Base-by-base conservation (phyloP, 2,888 invertebrate genomes). In the Perdita meconis region DNA sequence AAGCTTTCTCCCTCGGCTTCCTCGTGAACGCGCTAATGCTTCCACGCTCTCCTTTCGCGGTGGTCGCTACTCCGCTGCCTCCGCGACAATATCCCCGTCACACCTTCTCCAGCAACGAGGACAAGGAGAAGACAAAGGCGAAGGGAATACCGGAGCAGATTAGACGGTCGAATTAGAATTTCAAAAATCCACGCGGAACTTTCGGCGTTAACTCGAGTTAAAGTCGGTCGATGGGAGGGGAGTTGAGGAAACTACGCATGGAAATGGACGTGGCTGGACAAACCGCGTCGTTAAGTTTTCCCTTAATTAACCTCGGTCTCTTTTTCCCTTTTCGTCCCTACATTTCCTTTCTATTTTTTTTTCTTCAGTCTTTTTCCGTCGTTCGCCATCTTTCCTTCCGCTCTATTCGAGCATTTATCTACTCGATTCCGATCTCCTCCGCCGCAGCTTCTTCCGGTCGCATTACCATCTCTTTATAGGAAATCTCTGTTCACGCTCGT, bases 281-380 rank as follows among this genome's bases (percentile, higher is more conserved):
- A 83, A 82, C 81, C 76, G 64, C 79, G 78, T 87, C 86, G 86
- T 87, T 87, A 86, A 86, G 81, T 85, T 85, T 78, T 85, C 83
- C 80, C 85, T 87, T 87, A 87, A 87, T 75, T 75, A 73, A 76
- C 59, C 69, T 34, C 70, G 36, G 38, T 56, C 38, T 44, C 22
- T 40, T 42, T 56, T 30, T 24, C 30, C 19, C 53, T n/a, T 55
- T 38, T 59, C 42, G 47, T 26, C 65, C 40, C 47, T 55, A 50
- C 19, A 51, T 69, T 59, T 72, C 57, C 19, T 16, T 42, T n/a
- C n/a, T n/a, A n/a, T 10, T 59, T 47, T 44, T 38, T n/a, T 12
- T 16, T 30, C 24, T n/a, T 19, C 22, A 19, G 42, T 63, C 42
- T 53, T 47, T 59, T 34, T 50, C 16, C n/a, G 13, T 40, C 44